Percentiles rank a stretch among this genome's conserved stretches.
Evolutionary conservation across 2,888 invertebrate genomes (phyloP).

Genomic region (Buathra laborator): DNA sequence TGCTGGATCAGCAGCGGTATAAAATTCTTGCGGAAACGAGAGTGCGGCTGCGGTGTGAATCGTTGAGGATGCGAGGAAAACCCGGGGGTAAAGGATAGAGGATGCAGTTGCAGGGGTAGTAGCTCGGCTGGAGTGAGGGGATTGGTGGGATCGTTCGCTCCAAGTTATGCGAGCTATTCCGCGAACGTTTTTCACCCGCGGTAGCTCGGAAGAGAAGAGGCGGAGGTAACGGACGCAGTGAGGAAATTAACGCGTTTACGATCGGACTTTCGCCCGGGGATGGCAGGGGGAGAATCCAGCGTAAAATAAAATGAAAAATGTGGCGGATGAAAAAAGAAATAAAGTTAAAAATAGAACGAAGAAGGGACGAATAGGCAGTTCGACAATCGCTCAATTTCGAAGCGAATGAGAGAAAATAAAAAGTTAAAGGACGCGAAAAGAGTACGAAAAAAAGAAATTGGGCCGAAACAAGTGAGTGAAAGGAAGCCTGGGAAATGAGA

Average conservation of each 20-base stretch:
- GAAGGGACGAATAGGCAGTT: not conserved
- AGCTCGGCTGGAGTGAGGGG: slow-evolving; percentile 33
- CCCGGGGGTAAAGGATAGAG: slow-evolving; percentile 35
- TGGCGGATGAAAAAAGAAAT: slow-evolving; percentile 39
- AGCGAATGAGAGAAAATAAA: slow-evolving; percentile 18
- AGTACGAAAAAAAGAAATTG: slow-evolving; percentile 15
- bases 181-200: slow-evolving; percentile 17
- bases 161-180: slow-evolving; percentile 62
- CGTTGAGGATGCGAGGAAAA: slow-evolving; percentile 25
- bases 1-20: slow-evolving; percentile 23
- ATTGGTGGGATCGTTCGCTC: slow-evolving; percentile 51
- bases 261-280: slow-evolving; percentile 51
- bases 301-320: slow-evolving; percentile 46
- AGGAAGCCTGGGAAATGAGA: slow-evolving; percentile 44
- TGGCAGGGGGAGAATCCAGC: slow-evolving; percentile 38
- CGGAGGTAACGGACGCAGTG: slow-evolving; percentile 27
- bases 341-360: slow-evolving; percentile 26
- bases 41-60: slow-evolving; percentile 34
- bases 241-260: slow-evolving; percentile 72
- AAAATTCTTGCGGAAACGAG: slow-evolving; percentile 52
- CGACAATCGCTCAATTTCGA: slow-evolving; percentile 66
- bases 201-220: slow-evolving; percentile 7
- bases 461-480: slow-evolving; percentile 16
- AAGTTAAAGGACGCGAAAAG: slow-evolving; percentile 39
- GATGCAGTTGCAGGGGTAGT: slow-evolving; percentile 54